Evolutionary conservation across 2,888 invertebrate species (phyloP).

Genomic region (Embidobia sp.): DNA sequence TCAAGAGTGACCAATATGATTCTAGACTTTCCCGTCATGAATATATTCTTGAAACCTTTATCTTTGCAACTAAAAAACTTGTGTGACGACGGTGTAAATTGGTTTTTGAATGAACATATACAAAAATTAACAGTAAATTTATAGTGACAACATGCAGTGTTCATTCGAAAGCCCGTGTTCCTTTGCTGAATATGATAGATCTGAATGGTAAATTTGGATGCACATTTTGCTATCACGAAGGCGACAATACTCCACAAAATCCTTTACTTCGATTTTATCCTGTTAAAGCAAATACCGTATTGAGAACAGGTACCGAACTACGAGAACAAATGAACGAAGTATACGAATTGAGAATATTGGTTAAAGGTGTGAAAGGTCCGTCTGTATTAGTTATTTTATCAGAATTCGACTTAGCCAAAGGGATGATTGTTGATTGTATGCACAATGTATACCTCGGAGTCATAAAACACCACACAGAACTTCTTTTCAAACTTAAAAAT

Average conservation of each 20-base stretch:
- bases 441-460: slow-evolving; percentile 21
- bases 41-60: slow-evolving; percentile 5
- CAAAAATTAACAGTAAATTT: slow-evolving; percentile 12
- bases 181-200: slow-evolving; percentile 14
- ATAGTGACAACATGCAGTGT: background rate
- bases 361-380: slow-evolving; percentile 5
- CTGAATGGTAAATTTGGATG: slow-evolving; percentile 18
- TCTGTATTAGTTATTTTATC: background rate
- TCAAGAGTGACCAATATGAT: background rate
- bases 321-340: background rate
- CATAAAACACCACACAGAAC: slow-evolving; percentile 10
- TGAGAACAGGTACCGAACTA: background rate
- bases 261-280: background rate
- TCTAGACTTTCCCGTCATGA: slow-evolving; percentile 1
- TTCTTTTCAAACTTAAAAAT: background rate
- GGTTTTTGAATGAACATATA: background rate
- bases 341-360: background rate
- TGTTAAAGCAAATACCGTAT: background rate
- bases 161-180: slow-evolving; percentile 23
- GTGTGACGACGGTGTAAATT: background rate
- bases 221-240: slow-evolving; percentile 5
- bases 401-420: background rate
- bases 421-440: slow-evolving; percentile 9
- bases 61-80: background rate
- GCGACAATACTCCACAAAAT: background rate